These are phyloP conservation scores for Thinocorus orbignyianus DNA, from an alignment of 2,113 vertebrate species.

Conservation along the genomic window DNA sequence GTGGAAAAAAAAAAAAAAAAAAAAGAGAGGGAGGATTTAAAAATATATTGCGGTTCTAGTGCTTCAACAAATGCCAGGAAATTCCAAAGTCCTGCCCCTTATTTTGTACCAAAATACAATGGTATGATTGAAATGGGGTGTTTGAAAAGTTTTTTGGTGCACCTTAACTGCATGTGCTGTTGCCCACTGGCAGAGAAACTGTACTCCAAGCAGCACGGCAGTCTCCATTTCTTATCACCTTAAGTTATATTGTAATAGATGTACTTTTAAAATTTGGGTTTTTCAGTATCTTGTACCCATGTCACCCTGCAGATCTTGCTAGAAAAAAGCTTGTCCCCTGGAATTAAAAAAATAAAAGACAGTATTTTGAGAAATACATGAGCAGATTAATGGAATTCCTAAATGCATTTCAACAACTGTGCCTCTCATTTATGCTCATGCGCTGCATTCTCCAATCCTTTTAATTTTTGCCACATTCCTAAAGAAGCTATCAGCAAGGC, in stretches of 20 bases:
- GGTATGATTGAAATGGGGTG: neutral
- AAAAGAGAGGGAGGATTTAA: neutral
- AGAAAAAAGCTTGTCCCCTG: neutral
- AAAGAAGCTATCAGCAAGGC: neutral
- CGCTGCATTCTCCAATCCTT: neutral
- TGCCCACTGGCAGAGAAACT: neutral
- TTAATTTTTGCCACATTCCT: slow-evolving; percentile 6
- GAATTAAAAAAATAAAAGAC: neutral
- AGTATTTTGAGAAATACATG: neutral
- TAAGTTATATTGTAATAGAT: neutral
- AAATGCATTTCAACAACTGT: neutral
- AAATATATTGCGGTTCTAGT: neutral
- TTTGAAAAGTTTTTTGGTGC: neutral
- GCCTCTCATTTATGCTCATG: neutral
- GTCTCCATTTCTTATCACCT: neutral
- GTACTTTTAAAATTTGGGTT: neutral
- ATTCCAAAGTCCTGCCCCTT: neutral
- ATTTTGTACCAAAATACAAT: slow-evolving; percentile 30
- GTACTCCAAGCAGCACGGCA: fast-evolving
- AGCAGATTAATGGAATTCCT: slow-evolving; percentile 4
- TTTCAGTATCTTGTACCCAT: neutral
- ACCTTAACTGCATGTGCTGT: neutral
- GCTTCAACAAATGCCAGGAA: slow-evolving; percentile 34
- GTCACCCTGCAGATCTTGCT: neutral
- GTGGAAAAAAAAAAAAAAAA: neutral